phyloP scores from a whole-genome alignment of 1,140 invertebrate genomes.

The Megalonaias nervosa region DNA sequence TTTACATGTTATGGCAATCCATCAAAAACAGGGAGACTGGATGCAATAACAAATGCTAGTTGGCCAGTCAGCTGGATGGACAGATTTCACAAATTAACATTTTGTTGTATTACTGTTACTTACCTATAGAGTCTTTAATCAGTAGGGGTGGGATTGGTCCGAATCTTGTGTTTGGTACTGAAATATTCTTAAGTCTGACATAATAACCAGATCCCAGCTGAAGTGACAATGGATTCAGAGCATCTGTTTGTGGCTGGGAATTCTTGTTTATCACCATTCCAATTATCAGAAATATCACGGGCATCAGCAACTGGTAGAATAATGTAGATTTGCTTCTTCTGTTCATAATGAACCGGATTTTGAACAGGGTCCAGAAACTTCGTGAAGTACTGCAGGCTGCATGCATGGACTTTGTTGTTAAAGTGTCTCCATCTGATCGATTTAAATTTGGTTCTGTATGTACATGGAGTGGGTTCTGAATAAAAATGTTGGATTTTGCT shows the following conservation, averaged over 20 bases:
- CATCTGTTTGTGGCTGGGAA: constrained; percentile 6
- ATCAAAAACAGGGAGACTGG: too few relatives aligned
- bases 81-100: too few relatives aligned
- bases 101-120: constrained; percentile 13
- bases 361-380: constrained; percentile 49
- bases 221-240: constrained; percentile 6
- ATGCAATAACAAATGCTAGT: too few relatives aligned
- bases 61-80: too few relatives aligned
- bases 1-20: too few relatives aligned
- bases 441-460: too few relatives aligned
- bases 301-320: constrained; percentile 58
- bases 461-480: too few relatives aligned
- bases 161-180: constrained; percentile 7
- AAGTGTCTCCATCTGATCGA: too few relatives aligned
- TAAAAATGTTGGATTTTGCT: too few relatives aligned
- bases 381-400: background rate
- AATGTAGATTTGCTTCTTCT: constrained; percentile 45
- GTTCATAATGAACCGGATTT: constrained; percentile 49
- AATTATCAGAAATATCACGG: constrained; percentile 56
- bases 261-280: constrained; percentile 54
- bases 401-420: too few relatives aligned
- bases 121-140: constrained; percentile 42
- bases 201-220: constrained; percentile 9
- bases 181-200: constrained; percentile 1
- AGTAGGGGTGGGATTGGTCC: constrained; percentile 30